Evolutionary conservation across 2,888 invertebrate species (phyloP).

Genomic region (Gibbula magus): DNA sequence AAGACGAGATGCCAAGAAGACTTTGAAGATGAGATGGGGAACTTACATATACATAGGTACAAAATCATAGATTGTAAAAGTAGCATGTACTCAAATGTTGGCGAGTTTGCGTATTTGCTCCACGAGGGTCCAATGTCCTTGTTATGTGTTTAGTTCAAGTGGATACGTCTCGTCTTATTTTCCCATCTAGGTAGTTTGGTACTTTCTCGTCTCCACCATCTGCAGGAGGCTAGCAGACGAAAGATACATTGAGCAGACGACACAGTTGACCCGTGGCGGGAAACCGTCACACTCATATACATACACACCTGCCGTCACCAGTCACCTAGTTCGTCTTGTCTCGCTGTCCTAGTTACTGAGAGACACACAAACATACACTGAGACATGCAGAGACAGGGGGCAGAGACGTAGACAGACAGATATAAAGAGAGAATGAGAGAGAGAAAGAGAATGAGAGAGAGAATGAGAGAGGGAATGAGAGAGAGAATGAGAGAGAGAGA

Average conservation of each 20-base stretch:
- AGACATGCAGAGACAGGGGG: neutral
- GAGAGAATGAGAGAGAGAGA: neutral
- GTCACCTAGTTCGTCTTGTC: neutral
- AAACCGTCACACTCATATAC: neutral
- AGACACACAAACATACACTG: too few relatives aligned
- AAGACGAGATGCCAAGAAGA: too few relatives aligned
- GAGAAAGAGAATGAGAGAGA: neutral
- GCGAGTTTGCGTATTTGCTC: too few relatives aligned
- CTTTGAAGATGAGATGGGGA: too few relatives aligned
- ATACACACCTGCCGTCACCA: too few relatives aligned
- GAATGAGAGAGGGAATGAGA: neutral
- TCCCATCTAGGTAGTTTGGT: neutral
- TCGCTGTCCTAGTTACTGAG: neutral
- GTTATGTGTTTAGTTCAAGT: neutral
- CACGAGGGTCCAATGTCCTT: too few relatives aligned
- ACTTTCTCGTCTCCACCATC: neutral
- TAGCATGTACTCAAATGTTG: too few relatives aligned
- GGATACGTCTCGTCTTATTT: neutral
- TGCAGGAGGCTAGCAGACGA: neutral
- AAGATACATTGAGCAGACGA: neutral
- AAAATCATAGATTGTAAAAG: too few relatives aligned
- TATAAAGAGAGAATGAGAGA: neutral
- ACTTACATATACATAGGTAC: too few relatives aligned
- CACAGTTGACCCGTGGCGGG: slow-evolving; percentile 12
- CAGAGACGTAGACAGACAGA: neutral